Evolutionary conservation across 1,140 invertebrate genomes (phyloP).

Genomic region (Sycophila sp.): DNA sequence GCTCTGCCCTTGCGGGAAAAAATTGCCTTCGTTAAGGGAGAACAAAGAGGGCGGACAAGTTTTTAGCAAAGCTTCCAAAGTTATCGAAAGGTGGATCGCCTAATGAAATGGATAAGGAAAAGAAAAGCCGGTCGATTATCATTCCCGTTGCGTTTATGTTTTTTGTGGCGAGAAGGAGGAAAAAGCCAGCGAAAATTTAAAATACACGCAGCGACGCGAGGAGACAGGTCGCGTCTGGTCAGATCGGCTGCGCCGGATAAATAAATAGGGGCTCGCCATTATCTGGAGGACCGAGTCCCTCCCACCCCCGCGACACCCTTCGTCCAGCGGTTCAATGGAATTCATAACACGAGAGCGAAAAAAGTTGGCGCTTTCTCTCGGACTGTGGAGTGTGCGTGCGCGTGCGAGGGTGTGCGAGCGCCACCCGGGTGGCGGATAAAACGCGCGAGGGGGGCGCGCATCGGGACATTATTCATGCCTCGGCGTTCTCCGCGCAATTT

Average conservation of each 20-base stretch:
- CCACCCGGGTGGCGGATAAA: neutral
- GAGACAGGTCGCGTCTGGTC: conserved; percentile 48
- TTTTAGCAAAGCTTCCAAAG: neutral
- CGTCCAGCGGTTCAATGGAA: conserved; percentile 61
- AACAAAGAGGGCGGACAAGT: neutral
- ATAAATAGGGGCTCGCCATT: conserved; percentile 62
- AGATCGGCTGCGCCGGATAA: conserved; percentile 51
- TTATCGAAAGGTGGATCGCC: neutral
- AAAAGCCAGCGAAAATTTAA: too few species aligned
- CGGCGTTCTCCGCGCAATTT: conserved; percentile 61
- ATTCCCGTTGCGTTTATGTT: conserved; percentile 6
- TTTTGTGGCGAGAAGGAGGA: too few species aligned
- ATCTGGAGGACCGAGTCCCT: conserved; percentile 56
- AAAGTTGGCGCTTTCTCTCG: conserved; percentile 39
- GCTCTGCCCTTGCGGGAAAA: neutral
- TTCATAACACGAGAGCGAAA: conserved; percentile 60
- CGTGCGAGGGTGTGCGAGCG: neutral
- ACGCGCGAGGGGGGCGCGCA: conserved; percentile 47
- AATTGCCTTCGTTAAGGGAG: too few species aligned
- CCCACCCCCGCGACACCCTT: conserved; percentile 40
- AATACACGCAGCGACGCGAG: neutral
- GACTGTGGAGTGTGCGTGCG: too few species aligned
- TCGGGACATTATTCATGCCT: conserved; percentile 63
- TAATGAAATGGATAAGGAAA: conserved; percentile 14
- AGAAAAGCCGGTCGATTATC: conserved; percentile 12